Evolutionary conservation across 2,113 vertebrate genomes (phyloP), one percentile per base, ranked within the genome.

Genomic region (Cyprinodon brontotheroides): DNA sequence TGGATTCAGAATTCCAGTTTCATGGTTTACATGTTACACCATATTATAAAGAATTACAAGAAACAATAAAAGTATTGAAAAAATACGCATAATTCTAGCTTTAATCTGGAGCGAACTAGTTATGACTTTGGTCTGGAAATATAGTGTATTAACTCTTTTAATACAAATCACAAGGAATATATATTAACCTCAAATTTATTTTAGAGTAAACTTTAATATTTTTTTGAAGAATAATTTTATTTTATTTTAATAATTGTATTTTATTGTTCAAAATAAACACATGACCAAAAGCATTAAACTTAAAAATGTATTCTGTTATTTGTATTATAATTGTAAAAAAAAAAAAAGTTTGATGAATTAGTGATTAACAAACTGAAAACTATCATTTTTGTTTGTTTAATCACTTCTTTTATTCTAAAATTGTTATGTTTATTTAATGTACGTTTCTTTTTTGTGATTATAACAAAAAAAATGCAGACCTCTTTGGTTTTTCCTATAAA

Each of bases 11-110:
- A 76, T 70, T 76, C 50, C 79, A 74, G 68, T 64, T 85, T 86
- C 87, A 85, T 83, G 89, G 69, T 87, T 83, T 81, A 80, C 48
- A 80, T 83, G 78, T 11, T 68, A 74, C 77, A 70, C 70, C 45
- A 29, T 29, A 29, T 29, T 29, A 29, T 29, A 29, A 29, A 29
- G 29, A 29, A 29, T 29, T 29, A 29, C 29, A 29, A 29, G 1
- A 29, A 29, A 29, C 1, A 29, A 29, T 29, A 29, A 50, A 48
- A 68, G 45, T 9, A 36, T 8, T 14, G 15, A 60, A 60, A 37
- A 64, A 40, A 17, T 17, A n/a, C 3, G 10, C 2, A 57, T n/a
- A 57, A 57, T 57, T n/a, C 5, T 8, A 57, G 17, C 50, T 57
- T 7, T n/a, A 53, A 53, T n/a, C 15, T 53, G 17, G 8, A 20